These are phyloP conservation scores for Python bivittatus DNA, from an alignment of 2,113 vertebrate species.

Conservation along the genomic window DNA sequence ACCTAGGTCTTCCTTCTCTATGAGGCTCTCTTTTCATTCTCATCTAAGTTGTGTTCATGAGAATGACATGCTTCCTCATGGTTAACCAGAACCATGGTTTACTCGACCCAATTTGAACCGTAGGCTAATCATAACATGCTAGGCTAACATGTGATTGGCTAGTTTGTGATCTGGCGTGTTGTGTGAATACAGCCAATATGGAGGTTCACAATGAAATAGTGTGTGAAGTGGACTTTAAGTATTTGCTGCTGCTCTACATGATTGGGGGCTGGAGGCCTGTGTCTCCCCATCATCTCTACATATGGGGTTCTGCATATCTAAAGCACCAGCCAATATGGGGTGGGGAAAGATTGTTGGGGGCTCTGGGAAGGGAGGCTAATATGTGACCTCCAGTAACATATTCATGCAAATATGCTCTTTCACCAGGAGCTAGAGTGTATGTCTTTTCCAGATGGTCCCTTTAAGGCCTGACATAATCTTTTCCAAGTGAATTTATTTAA, in stretches of 20 bases:
- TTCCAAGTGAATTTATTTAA: not conserved
- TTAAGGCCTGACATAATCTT: not conserved
- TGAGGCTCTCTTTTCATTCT: not conserved
- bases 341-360: not conserved
- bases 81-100: not conserved
- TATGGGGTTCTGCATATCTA: not conserved
- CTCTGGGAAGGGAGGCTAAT: not conserved
- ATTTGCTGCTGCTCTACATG: not conserved
- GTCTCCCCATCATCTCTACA: not conserved
- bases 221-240: not conserved
- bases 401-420: not conserved
- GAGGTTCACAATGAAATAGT: not conserved
- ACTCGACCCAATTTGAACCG: not conserved
- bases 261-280: not conserved
- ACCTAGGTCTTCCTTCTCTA: not conserved
- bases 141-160: not conserved
- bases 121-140: not conserved
- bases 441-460: not conserved
- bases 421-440: not conserved
- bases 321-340: not conserved
- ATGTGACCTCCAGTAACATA: not conserved
- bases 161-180: not conserved
- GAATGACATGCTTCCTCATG: not conserved
- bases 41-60: not conserved
- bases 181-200: not conserved